phyloP scores from a whole-genome alignment of 2,113 vertebrate species.

The Calyptommatus sinebrachiatus region DNA sequence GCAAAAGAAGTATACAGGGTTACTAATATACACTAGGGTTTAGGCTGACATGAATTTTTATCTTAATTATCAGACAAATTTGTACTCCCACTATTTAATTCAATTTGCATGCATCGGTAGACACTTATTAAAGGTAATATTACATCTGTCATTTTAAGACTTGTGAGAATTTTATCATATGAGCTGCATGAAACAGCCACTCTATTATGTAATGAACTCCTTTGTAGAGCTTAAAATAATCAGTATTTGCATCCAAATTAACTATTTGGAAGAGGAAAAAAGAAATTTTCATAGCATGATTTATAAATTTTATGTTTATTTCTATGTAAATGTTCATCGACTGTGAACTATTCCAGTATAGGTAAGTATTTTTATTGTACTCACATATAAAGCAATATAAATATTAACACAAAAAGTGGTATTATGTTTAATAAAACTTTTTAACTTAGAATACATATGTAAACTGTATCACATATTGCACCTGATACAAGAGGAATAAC shows the following conservation, averaged over 20 bases:
- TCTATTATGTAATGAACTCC: slow-evolving; percentile 75
- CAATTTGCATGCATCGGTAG: slow-evolving; percentile 88
- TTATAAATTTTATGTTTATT: slow-evolving; percentile 18
- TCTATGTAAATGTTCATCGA: slow-evolving; percentile 47
- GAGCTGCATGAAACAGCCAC: slow-evolving; percentile 72
- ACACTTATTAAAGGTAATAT: slow-evolving; percentile 89
- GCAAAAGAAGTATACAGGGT: slow-evolving; percentile 74
- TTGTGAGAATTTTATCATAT: slow-evolving; percentile 85
- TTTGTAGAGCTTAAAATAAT: slow-evolving; percentile 78
- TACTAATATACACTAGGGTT: slow-evolving; percentile 81
- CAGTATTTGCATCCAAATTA: slow-evolving; percentile 73
- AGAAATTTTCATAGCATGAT: slow-evolving; percentile 48
- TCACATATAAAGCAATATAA: slow-evolving; percentile 40
- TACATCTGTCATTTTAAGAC: slow-evolving; percentile 87
- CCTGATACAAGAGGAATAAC: slow-evolving; percentile 19
- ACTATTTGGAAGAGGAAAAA: slow-evolving; percentile 51
- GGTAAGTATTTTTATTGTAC: slow-evolving; percentile 38
- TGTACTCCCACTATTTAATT: slow-evolving; percentile 88
- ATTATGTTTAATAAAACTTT: slow-evolving; percentile 34
- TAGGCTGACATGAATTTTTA: slow-evolving; percentile 84
- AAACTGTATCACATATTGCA: slow-evolving; percentile 47
- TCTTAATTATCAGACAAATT: slow-evolving; percentile 87
- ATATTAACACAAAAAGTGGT: slow-evolving; percentile 51
- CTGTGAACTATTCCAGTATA: slow-evolving; percentile 55
- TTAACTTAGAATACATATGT: slow-evolving; percentile 25